Conservation (phyloP, 35 echinoderm and acorn worm genomes). For the Apostichopus parvimensis region DNA sequence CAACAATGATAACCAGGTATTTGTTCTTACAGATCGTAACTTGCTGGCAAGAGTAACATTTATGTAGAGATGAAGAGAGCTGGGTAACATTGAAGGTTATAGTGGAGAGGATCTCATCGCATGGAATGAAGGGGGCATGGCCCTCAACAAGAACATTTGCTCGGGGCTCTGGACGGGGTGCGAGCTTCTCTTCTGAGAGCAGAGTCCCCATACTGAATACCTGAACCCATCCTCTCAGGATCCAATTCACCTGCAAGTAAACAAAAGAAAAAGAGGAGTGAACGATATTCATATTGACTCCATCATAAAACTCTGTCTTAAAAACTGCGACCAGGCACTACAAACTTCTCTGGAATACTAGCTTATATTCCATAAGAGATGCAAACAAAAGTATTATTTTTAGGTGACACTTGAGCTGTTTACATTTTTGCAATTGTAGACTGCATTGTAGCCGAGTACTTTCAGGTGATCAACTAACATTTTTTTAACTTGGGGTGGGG, state of each 20-base stretch:
- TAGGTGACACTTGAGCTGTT: too few species aligned
- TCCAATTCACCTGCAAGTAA: conserved; percentile 88
- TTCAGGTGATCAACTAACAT: too few species aligned
- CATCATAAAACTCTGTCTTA: too few species aligned
- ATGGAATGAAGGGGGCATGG: conserved; percentile 11
- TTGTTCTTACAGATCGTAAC: not conserved
- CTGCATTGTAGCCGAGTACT: too few species aligned
- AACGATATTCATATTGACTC: too few species aligned
- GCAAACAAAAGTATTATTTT: too few species aligned
- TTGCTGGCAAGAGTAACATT: conserved; percentile 3
- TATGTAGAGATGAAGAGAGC: not conserved
- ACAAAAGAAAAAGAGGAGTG: not conserved
- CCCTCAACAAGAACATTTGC: conserved; percentile 78
- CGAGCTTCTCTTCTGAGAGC: conserved; percentile 87
- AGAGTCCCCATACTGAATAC: conserved; percentile 97
- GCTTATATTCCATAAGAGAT: too few species aligned
- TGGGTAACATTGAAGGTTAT: not conserved
- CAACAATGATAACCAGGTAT: too few species aligned
- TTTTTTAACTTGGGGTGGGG: too few species aligned
- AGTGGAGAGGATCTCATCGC: conserved; percentile 26
- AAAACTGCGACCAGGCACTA: too few species aligned
- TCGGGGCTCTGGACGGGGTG: conserved; percentile 56
- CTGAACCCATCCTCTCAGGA: conserved; percentile 98
- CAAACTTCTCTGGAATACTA: too few species aligned
- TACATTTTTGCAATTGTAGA: too few species aligned